Evolutionary conservation across 92 coral and sea anemone genomes (phyloP).

Genomic region (Zoanthus gigantus): DNA sequence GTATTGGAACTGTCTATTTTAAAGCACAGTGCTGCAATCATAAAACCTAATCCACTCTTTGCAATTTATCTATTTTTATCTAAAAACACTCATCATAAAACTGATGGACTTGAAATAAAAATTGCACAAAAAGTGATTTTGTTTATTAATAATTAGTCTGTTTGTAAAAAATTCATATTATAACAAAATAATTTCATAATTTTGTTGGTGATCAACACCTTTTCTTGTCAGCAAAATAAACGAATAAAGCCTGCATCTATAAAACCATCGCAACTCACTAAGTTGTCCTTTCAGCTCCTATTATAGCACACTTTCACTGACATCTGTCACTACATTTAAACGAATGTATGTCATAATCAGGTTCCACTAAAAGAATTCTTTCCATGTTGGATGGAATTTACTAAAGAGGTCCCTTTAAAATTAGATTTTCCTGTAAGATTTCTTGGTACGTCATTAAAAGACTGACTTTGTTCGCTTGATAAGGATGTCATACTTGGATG

Average conservation of each 20-base stretch:
- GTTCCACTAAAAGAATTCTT: conserved; percentile 9
- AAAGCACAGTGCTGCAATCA: too few species aligned
- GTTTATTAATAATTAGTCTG: background rate
- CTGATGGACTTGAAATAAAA: conserved; percentile 15
- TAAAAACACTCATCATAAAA: conserved; percentile 23
- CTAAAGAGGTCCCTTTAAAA: background rate
- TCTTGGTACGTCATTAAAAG: conserved; percentile 31
- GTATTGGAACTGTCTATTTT: too few species aligned
- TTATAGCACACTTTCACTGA: background rate
- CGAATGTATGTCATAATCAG: background rate
- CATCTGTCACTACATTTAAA: background rate
- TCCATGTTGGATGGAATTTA: background rate
- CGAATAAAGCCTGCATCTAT: background rate
- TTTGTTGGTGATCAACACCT: conserved; percentile 32
- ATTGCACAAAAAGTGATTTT: background rate
- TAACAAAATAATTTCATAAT: conserved; percentile 18
- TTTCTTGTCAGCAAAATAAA: background rate
- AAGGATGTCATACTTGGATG: conserved; percentile 51
- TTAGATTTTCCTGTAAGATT: conserved; percentile 13
- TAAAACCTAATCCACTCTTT: background rate
- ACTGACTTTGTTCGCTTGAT: conserved; percentile 53
- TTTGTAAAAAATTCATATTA: background rate
- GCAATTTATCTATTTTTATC: background rate
- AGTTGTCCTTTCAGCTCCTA: background rate
- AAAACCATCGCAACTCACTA: background rate